Evolutionary conservation across 2,113 vertebrate genomes (phyloP).

Genomic region (Leuciscus idus): DNA sequence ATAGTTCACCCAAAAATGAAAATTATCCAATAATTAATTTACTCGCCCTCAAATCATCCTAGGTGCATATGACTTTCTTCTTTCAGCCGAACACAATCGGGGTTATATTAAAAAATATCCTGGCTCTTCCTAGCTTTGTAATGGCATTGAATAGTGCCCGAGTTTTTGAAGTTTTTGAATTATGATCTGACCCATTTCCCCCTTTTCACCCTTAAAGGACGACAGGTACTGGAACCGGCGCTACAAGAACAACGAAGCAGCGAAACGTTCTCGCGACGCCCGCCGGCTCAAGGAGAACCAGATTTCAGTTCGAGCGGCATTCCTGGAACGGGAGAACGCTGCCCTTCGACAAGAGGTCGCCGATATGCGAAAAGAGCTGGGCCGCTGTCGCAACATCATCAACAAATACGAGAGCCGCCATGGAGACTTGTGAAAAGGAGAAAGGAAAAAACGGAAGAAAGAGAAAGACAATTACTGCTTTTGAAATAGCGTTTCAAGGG

Average conservation of each 20-base stretch:
- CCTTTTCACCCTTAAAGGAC: constrained; percentile 77
- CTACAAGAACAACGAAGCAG: constrained; percentile 98
- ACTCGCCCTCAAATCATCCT: too few relatives aligned
- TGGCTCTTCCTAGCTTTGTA: too few relatives aligned
- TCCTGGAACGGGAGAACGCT: constrained; percentile 95
- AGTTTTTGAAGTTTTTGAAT: background rate
- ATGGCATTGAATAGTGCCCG: too few relatives aligned
- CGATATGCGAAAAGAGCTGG: constrained; percentile 94
- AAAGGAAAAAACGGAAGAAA: background rate
- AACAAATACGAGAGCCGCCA: constrained; percentile 94
- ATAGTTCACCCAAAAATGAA: too few relatives aligned
- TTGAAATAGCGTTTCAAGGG: constrained; percentile 36
- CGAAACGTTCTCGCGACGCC: constrained; percentile 93
- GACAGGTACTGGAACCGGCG: constrained; percentile 98
- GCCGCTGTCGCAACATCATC: constrained; percentile 95
- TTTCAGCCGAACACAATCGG: too few relatives aligned
- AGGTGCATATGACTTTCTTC: too few relatives aligned
- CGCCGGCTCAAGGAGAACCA: constrained; percentile 98
- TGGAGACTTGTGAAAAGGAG: constrained; percentile 84
- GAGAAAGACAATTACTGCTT: constrained; percentile 54
- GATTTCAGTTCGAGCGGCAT: constrained; percentile 96
- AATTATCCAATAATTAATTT: too few relatives aligned
- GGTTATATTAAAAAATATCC: too few relatives aligned
- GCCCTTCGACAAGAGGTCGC: constrained; percentile 95
- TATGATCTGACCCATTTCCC: background rate